Evolutionary conservation across 92 coral and sea anemone species (phyloP).

Genomic region (Chrysogorgia sp.): DNA sequence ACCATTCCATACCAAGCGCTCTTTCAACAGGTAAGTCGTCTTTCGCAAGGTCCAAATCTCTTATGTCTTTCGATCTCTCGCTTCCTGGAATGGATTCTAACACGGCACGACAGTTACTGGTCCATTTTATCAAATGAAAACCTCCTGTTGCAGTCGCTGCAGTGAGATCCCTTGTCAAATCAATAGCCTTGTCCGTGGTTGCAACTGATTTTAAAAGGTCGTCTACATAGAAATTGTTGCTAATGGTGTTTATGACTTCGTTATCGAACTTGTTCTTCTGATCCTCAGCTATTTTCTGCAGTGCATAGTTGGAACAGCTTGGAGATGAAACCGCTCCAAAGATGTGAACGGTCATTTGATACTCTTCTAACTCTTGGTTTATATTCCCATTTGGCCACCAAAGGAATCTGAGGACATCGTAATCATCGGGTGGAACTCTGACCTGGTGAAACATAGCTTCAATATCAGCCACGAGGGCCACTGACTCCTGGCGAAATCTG

Average conservation of each 20-base stretch:
- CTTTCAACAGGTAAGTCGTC: background rate
- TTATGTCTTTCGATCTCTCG: background rate
- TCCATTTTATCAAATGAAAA: background rate
- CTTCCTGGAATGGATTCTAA: background rate
- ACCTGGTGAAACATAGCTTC: slow-evolving; percentile 22
- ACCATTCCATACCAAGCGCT: background rate
- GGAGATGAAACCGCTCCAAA: slow-evolving; percentile 21
- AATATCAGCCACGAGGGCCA: slow-evolving; percentile 12
- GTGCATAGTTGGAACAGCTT: slow-evolving; percentile 10
- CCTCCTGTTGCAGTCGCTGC: background rate
- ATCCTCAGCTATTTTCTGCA: slow-evolving; percentile 3
- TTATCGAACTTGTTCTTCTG: background rate
- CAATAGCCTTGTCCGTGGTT: background rate
- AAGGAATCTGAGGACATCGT: background rate
- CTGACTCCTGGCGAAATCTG: background rate
- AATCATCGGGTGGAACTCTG: background rate
- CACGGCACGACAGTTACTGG: background rate
- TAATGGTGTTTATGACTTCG: background rate
- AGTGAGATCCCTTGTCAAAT: background rate
- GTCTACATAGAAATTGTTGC: slow-evolving; percentile 4
- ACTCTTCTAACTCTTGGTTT: background rate
- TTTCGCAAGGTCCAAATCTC: background rate
- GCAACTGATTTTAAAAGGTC: background rate
- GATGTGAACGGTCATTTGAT: slow-evolving; percentile 20
- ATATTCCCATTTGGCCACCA: background rate